Percentiles rank a stretch among this genome's conserved stretches.
phyloP scores from a whole-genome alignment of 1,140 invertebrate species.

The Bombus fervidus region DNA sequence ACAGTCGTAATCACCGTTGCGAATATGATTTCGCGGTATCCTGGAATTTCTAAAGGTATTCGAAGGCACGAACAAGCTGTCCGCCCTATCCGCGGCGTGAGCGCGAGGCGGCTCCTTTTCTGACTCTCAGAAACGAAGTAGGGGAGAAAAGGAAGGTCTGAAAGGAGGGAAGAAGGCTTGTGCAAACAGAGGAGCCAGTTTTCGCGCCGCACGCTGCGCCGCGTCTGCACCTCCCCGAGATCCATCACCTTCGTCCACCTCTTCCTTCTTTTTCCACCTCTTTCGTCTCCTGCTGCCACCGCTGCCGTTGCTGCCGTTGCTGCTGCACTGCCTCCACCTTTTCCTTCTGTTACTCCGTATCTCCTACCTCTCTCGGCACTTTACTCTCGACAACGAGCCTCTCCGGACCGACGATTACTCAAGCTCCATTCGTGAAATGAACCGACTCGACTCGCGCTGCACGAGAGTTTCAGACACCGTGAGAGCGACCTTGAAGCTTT shows the following conservation, averaged over 20 bases:
- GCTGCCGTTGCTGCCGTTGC: conserved; percentile 35
- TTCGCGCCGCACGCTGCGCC: conserved; percentile 67
- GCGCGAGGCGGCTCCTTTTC: conserved; percentile 59
- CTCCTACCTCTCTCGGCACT: conserved; percentile 43
- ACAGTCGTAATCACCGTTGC: background rate
- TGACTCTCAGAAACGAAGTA: conserved; percentile 46
- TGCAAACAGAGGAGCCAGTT: conserved; percentile 73
- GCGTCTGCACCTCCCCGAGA: conserved; percentile 71
- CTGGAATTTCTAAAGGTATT: conserved; percentile 15
- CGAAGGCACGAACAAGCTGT: conserved; percentile 57
- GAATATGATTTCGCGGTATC: background rate
- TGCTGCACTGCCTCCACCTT: conserved; percentile 54
- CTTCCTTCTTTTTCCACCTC: conserved; percentile 49
- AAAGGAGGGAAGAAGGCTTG: conserved; percentile 68
- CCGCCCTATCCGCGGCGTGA: conserved; percentile 60
- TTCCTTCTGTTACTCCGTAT: conserved; percentile 45
- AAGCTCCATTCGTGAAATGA: conserved; percentile 50
- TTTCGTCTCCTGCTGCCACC: conserved; percentile 25
- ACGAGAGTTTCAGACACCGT: conserved; percentile 58
- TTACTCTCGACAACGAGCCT: conserved; percentile 55
- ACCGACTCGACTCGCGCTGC: conserved; percentile 29
- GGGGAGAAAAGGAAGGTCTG: conserved; percentile 60
- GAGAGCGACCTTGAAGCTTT: conserved; percentile 59
- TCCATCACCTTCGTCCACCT: conserved; percentile 67
- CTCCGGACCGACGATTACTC: conserved; percentile 61